Evolutionary conservation across 1,140 invertebrate genomes (phyloP), one percentile per base, ranked within the genome.

Genomic region (Drosophila pallidifrons): DNA sequence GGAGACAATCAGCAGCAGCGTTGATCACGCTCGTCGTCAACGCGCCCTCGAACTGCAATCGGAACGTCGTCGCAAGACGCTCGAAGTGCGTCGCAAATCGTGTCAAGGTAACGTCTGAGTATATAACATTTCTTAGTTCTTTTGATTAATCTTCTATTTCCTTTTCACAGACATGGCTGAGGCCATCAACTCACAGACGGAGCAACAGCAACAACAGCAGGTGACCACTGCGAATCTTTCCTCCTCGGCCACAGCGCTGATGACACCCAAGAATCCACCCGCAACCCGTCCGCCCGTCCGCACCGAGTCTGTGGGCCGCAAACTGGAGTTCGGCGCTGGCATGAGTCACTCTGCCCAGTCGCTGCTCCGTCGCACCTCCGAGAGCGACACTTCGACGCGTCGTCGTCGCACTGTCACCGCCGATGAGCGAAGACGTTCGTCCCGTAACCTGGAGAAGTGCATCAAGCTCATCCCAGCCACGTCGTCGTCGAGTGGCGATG

Each of bases 11-110:
- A 85, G 63, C 71, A 92, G 87, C 52, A 89, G 81, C 66, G 87
- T 91, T 8, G 91, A 92, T 51, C 89, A 92, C 82, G 81, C 79
- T 28, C 81, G 92, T 45, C 82, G 91, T 20, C 88, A 92, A n/a
- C 83, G 91, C 25, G 83, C 91, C 30, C 71, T 92, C 5, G 91
- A 92, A 38, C 60, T 92, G 55, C 92, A 92, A 45, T 92, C 89
- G 74, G 92, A 92, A 63, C 51, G 92, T n/a, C 91, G 92, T 66
- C 91, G 91, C 73, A 91, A 91, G 64, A 92, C 81, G 38, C 74
- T 92, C 54, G 91, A 92, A 66, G 88, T 92, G 15, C 73, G 91
- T 7, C 91, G 91, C 45, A 92, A 92, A 58, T 92, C 91, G n/a
- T 92, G 82, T 54, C 91, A 92, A 79, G 91, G 91, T 38, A 38